phyloP scores from a whole-genome alignment of 1,140 invertebrate species.

The Drosophila parvula region DNA sequence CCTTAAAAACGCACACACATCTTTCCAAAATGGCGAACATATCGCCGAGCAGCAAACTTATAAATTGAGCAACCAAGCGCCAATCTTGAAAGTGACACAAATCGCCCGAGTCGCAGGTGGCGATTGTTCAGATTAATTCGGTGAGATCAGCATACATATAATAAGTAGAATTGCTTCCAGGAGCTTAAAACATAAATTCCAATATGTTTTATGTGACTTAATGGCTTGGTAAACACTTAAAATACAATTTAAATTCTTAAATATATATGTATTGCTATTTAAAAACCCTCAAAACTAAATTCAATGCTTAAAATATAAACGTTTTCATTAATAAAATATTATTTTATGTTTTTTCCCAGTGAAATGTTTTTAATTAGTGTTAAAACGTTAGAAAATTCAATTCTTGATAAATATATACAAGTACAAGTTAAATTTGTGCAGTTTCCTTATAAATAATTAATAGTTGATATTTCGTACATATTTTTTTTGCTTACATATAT shows the following conservation, averaged over 20 bases:
- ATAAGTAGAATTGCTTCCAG: conserved; percentile 1
- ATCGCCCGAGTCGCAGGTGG: conserved; percentile 34
- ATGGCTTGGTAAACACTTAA: too few species aligned
- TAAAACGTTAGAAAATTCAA: background rate
- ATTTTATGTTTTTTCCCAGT: background rate
- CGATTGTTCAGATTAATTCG: conserved; percentile 18
- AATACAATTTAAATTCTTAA: too few species aligned
- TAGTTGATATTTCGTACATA: too few species aligned
- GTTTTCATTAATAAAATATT: background rate
- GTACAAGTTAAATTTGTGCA: background rate
- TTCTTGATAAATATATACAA: background rate
- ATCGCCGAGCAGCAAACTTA: conserved; percentile 27
- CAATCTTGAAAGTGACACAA: conserved; percentile 48
- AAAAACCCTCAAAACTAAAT: background rate
- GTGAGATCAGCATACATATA: conserved; percentile 36
- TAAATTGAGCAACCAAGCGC: conserved; percentile 42
- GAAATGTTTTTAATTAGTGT: background rate
- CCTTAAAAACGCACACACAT: conserved; percentile 53
- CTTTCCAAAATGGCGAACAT: conserved; percentile 70
- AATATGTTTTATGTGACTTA: background rate
- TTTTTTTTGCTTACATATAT: background rate
- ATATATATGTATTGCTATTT: too few species aligned
- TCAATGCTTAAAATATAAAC: background rate
- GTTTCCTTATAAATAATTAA: background rate
- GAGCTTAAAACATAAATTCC: background rate